phyloP scores from a whole-genome alignment of 2,113 vertebrate species.

The Chitala chitala region DNA sequence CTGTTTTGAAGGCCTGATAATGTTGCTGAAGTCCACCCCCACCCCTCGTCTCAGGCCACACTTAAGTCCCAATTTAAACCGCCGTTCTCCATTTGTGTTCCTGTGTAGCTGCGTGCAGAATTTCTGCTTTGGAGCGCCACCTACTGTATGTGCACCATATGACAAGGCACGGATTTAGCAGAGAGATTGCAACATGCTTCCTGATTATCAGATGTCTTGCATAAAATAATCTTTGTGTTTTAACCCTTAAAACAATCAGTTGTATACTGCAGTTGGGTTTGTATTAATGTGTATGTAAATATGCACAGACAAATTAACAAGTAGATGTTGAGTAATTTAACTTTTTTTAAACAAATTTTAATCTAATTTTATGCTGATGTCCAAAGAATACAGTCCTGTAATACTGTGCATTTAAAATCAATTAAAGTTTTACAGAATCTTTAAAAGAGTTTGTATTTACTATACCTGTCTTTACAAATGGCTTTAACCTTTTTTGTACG shows the following conservation, averaged over 20 bases:
- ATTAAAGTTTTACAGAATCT: background rate
- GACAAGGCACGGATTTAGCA: background rate
- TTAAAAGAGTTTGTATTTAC: slow-evolving; percentile 10
- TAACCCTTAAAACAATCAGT: background rate
- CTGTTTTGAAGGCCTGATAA: background rate
- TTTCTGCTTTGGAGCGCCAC: background rate
- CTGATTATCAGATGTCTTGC: too few relatives aligned
- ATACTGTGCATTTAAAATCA: slow-evolving; percentile 45
- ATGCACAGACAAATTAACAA: slow-evolving; percentile 43
- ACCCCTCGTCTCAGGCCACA: background rate
- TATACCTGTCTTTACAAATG: too few relatives aligned
- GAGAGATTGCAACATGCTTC: background rate
- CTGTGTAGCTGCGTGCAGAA: slow-evolving; percentile 3
- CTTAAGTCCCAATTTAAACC: background rate
- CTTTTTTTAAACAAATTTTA: slow-evolving; percentile 61
- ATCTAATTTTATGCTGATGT: slow-evolving; percentile 68
- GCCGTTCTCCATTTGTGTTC: background rate
- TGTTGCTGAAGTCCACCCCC: background rate
- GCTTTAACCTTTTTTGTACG: too few relatives aligned
- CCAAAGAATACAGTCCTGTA: slow-evolving; percentile 69
- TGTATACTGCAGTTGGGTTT: background rate
- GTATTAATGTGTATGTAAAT: slow-evolving; percentile 35
- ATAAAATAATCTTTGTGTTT: background rate
- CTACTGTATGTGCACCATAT: background rate
- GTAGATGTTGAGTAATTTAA: slow-evolving; percentile 52